Base-by-base conservation (phyloP, 1,140 invertebrate species). In the Bombus balteatus region DNA sequence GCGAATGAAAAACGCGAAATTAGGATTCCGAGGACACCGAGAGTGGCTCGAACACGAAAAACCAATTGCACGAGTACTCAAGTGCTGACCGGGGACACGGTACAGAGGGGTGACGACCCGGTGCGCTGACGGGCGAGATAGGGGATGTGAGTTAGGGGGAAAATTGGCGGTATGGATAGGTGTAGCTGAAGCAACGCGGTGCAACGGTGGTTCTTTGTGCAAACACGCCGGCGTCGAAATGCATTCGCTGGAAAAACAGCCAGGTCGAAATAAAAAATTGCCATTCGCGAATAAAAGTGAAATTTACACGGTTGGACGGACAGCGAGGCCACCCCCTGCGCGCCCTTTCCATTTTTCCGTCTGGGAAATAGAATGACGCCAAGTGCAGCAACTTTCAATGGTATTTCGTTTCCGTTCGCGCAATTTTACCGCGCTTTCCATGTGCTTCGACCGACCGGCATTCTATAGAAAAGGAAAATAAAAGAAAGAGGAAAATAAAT, bases 1-100 rank as follows among this genome's bases (percentile, higher is more conserved):
- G 2, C 28, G 81, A 83, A 76, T 89, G 83, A 90, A 91, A 90
- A 90, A 90, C 89, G 90, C 88, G 88, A 92, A 92, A 92, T 91
- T 91, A 87, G 88, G 87, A 88, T 91, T 92, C 89, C 85, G 88
- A 91, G 91, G 88, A 90, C 88, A 84, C 53, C 74, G 62, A 32
- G 81, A 91, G 86, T 88, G 88, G 71, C 85, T 68, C 66, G 77
- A 90, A 92, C 91, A 92, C 86, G 91, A 90, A 92, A 92, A 92
- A 92, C 91, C 91, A 92, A 92, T 92, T 91, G 89, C 91, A 87
- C 76, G 84, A 84, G 81, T 76, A 74, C 86, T 87, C 87, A 65
- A 88, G 90, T 85, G 84, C 22, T 47, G 37, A 57, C 22, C 43
- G 37, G 74, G 62, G 18, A 37, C 22, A 41, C 10, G 28, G 80